These are phyloP conservation scores for Macrobrachium nipponense DNA, from an alignment of 1,140 invertebrate species.

Conservation along the genomic window DNA sequence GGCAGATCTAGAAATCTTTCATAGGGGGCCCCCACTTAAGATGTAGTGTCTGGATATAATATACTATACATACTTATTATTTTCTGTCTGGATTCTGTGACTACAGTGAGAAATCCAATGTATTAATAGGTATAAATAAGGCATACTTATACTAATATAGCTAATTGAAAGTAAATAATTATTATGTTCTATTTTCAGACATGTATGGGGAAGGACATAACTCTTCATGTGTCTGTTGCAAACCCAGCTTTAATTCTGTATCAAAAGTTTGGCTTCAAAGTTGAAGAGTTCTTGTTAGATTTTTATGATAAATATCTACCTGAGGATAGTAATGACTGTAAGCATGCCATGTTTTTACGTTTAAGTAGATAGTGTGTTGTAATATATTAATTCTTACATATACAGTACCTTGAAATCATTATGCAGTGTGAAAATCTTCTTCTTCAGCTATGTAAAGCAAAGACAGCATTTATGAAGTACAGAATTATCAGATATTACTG, in stretches of 20 bases:
- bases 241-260: slow-evolving; percentile 87
- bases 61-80: too few relatives aligned
- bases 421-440: not conserved
- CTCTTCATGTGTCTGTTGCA: slow-evolving; percentile 89
- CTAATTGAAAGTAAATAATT: not conserved
- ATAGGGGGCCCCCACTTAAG: too few relatives aligned
- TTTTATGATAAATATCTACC: slow-evolving; percentile 94
- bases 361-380: slow-evolving; percentile 73
- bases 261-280: slow-evolving; percentile 88
- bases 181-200: slow-evolving; percentile 77
- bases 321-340: slow-evolving; percentile 81
- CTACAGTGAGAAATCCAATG: too few relatives aligned
- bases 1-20: too few relatives aligned
- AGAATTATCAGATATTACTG: too few relatives aligned
- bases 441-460: too few relatives aligned
- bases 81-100: too few relatives aligned
- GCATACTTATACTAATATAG: not conserved
- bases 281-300: slow-evolving; percentile 86
- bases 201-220: slow-evolving; percentile 90
- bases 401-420: not conserved
- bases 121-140: not conserved
- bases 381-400: not conserved
- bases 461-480: too few relatives aligned
- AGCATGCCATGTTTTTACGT: slow-evolving; percentile 86
- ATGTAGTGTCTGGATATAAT: too few relatives aligned